Evolutionary conservation across 1,140 invertebrate genomes (phyloP).

Genomic region (Rhopalosiphum maidis): DNA sequence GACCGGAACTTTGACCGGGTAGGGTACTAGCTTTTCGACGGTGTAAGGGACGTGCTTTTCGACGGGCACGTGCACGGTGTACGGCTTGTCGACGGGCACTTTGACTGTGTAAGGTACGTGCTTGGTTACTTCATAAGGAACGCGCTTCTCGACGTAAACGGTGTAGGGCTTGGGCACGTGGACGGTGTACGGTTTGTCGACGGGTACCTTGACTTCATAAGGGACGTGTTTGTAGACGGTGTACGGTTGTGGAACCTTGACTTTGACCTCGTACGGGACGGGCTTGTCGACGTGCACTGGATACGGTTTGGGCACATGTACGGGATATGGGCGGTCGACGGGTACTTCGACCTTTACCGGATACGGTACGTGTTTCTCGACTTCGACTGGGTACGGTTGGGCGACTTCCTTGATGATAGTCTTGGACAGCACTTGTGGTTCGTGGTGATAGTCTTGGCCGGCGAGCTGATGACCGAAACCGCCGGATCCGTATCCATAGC

Average conservation of each 20-base stretch:
- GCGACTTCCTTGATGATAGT: slow-evolving; percentile 59
- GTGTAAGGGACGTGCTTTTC: slow-evolving; percentile 71
- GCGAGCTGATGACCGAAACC: slow-evolving; percentile 2
- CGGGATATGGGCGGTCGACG: slow-evolving; percentile 61
- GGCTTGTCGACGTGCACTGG: slow-evolving; percentile 70
- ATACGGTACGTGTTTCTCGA: slow-evolving; percentile 59
- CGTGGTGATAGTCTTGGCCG: slow-evolving; percentile 18
- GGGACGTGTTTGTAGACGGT: slow-evolving; percentile 34
- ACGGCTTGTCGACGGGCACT: slow-evolving; percentile 62
- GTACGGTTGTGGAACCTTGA: slow-evolving; percentile 25
- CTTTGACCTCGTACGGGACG: slow-evolving; percentile 57
- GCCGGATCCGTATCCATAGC: neutral
- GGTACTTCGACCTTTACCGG: slow-evolving; percentile 56
- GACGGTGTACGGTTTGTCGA: slow-evolving; percentile 35
- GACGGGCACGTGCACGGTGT: slow-evolving; percentile 68
- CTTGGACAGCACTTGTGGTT: slow-evolving; percentile 57
- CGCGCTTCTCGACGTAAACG: slow-evolving; percentile 66
- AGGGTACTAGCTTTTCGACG: slow-evolving; percentile 59
- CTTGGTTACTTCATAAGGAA: slow-evolving; percentile 76
- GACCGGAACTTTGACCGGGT: slow-evolving; percentile 53
- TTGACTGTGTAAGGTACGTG: slow-evolving; percentile 74
- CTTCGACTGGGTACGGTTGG: slow-evolving; percentile 57
- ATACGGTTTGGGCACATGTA: slow-evolving; percentile 61
- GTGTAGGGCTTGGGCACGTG: slow-evolving; percentile 67
- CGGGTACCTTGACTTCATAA: slow-evolving; percentile 22